These are phyloP conservation scores for Muscina levida DNA, from an alignment of 2,888 invertebrate genomes.

Conservation along the genomic window DNA sequence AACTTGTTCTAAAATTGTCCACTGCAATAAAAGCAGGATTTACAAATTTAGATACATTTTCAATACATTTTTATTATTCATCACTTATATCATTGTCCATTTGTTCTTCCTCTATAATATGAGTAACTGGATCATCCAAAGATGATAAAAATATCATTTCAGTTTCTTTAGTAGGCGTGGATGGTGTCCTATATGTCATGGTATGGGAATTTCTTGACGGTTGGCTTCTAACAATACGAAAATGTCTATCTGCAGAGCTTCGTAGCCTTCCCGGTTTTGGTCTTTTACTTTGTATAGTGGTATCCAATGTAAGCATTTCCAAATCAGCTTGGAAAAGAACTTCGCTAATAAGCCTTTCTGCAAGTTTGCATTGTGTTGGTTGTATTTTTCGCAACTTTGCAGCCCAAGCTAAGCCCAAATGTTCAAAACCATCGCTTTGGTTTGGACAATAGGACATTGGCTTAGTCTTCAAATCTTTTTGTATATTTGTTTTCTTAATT, in stretches of 20 bases:
- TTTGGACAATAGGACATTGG: not conserved
- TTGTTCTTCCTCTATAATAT: too few relatives aligned
- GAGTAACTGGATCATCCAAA: too few relatives aligned
- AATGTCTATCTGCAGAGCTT: too few relatives aligned
- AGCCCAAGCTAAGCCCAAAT: slow-evolving; percentile 34
- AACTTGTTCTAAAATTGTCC: too few relatives aligned
- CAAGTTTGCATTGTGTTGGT: slow-evolving; percentile 36
- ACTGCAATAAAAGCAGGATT: too few relatives aligned
- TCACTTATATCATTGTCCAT: too few relatives aligned
- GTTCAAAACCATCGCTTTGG: not conserved
- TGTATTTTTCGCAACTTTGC: slow-evolving; percentile 45
- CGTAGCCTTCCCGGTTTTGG: too few relatives aligned
- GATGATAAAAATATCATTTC: not conserved
- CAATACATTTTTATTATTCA: not conserved
- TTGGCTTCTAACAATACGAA: too few relatives aligned
- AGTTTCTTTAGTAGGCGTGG: not conserved
- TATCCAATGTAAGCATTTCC: slow-evolving; percentile 33
- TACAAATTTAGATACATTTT: too few relatives aligned
- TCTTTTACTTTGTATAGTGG: too few relatives aligned
- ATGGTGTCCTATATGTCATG: not conserved
- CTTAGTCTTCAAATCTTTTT: not conserved
- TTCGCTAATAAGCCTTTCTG: slow-evolving; percentile 38
- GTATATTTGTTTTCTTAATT: not conserved
- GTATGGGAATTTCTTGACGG: not conserved
- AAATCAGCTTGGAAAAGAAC: slow-evolving; percentile 45